These are phyloP conservation scores for Stenurella melanura DNA, from an alignment of 2,888 invertebrate genomes.

Conservation along the genomic window DNA sequence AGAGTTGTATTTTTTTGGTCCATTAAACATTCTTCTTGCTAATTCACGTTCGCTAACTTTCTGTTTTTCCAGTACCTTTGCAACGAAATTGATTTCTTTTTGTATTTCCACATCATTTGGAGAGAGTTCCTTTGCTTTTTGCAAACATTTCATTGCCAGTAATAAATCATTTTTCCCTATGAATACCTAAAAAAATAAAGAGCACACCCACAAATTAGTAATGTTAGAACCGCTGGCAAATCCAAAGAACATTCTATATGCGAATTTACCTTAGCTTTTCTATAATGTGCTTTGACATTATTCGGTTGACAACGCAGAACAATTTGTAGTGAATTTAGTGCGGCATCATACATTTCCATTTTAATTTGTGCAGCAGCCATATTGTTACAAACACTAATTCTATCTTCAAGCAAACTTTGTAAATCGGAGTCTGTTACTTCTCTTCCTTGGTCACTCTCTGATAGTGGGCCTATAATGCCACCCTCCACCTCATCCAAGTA, in stretches of 20 bases:
- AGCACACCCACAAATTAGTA: background rate
- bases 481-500: conserved; percentile 85
- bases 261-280: conserved; percentile 83
- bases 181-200: conserved; percentile 75
- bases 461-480: conserved; percentile 66
- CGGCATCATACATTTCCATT: conserved; percentile 89
- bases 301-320: conserved; percentile 89
- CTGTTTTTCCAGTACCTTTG: conserved; percentile 67
- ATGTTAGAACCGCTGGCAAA: too few relatives aligned
- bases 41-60: conserved; percentile 74
- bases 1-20: conserved; percentile 48
- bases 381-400: conserved; percentile 91
- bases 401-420: conserved; percentile 83
- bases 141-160: conserved; percentile 81
- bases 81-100: conserved; percentile 73
- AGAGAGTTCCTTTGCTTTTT: conserved; percentile 79
- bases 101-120: conserved; percentile 77
- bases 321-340: conserved; percentile 87
- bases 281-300: conserved; percentile 93
- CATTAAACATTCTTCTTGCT: conserved; percentile 75
- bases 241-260: too few relatives aligned
- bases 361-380: conserved; percentile 95
- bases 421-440: conserved; percentile 76
- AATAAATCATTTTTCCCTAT: conserved; percentile 81
- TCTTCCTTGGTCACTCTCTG: conserved; percentile 53